Conservation (phyloP, 2,888 invertebrate genomes). For the Amphipoea oculea region DNA sequence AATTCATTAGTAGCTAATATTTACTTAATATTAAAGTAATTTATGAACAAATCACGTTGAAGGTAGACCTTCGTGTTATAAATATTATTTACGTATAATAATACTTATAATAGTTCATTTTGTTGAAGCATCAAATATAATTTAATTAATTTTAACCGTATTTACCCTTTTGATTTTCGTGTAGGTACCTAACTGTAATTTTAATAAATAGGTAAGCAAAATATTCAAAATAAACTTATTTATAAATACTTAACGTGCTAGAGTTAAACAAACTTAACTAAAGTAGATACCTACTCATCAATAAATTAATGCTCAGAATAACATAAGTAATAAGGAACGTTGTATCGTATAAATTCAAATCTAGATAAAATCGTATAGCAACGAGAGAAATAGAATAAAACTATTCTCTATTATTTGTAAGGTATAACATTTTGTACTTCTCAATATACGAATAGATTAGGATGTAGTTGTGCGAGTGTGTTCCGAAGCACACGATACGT, state of each 20-base stretch:
- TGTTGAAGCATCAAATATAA: background rate
- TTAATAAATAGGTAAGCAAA: background rate
- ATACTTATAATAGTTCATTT: background rate
- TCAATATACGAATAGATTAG: background rate
- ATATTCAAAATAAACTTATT: background rate
- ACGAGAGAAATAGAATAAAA: slow-evolving; percentile 17
- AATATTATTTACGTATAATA: background rate
- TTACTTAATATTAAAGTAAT: slow-evolving; percentile 3
- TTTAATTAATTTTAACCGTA: background rate
- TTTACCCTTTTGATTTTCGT: slow-evolving; percentile 6
- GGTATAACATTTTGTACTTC: background rate
- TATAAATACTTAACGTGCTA: background rate
- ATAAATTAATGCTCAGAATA: background rate
- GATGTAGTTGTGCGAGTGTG: background rate
- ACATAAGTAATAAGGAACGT: background rate
- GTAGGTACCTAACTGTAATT: background rate
- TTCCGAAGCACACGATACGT: too few relatives aligned
- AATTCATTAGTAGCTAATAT: background rate
- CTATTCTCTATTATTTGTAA: slow-evolving; percentile 19
- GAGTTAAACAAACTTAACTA: background rate
- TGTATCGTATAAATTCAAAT: slow-evolving; percentile 12
- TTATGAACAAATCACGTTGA: slow-evolving; percentile 4
- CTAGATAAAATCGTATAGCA: slow-evolving; percentile 33
- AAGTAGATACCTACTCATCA: background rate
- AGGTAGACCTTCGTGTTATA: background rate